phyloP scores from a whole-genome alignment of 2,797 vertebrate genomes.

The Apogon hyalosoma region DNA sequence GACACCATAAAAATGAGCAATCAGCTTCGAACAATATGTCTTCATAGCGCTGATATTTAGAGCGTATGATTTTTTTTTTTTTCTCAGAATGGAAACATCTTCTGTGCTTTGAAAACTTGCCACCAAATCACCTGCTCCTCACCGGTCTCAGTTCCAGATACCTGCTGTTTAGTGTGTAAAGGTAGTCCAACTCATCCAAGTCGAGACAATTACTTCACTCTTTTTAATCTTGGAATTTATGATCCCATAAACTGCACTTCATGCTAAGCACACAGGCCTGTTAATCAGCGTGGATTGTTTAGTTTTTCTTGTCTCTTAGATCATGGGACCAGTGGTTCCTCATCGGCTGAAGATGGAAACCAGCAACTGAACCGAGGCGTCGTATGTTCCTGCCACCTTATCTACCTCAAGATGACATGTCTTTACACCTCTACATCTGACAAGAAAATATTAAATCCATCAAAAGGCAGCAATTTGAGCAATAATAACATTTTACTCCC shows the following conservation, averaged over 20 bases:
- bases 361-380: constrained; percentile 88
- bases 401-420: background rate
- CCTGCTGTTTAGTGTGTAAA: constrained; percentile 94
- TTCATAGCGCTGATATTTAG: background rate
- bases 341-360: constrained; percentile 85
- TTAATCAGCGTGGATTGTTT: background rate
- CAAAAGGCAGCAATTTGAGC: no score
- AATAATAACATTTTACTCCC: background rate
- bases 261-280: constrained; percentile 9
- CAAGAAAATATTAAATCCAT: no score
- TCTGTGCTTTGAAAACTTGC: constrained; percentile 94
- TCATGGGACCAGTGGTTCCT: constrained; percentile 65
- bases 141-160: constrained; percentile 84
- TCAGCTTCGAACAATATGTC: background rate
- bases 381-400: constrained; percentile 78
- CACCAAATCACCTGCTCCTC: constrained; percentile 87
- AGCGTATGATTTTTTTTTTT: constrained; percentile 15
- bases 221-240: constrained; percentile 18
- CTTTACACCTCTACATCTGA: background rate
- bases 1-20: background rate
- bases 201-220: constrained; percentile 11
- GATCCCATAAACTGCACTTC: background rate
- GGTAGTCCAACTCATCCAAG: constrained; percentile 76
- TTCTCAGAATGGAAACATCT: constrained; percentile 93
- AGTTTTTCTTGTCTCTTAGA: constrained; percentile 58